Percentiles rank a stretch among this genome's conserved stretches.
Conservation (phyloP, 2,888 invertebrate genomes). For the Cryptocheilus praepositus region DNA sequence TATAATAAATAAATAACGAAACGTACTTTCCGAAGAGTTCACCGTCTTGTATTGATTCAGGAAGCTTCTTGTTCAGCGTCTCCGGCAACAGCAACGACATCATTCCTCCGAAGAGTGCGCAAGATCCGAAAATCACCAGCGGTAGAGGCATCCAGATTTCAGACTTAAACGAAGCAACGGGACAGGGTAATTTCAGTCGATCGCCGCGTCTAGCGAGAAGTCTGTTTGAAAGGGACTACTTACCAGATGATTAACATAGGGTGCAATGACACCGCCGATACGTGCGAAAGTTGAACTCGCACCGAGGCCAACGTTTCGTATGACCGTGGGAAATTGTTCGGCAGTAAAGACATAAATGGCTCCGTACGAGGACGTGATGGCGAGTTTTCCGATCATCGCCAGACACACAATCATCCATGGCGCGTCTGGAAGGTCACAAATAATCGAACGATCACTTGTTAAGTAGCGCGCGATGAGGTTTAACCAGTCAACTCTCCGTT, state of each 20-base stretch:
- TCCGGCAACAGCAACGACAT: constrained; percentile 80
- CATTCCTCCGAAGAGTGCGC: constrained; percentile 78
- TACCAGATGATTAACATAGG: constrained; percentile 79
- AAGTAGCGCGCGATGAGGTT: too few relatives aligned
- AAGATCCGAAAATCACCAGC: constrained; percentile 78
- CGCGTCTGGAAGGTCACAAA: constrained; percentile 71
- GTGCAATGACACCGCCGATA: constrained; percentile 80
- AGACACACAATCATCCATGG: constrained; percentile 78
- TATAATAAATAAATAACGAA: too few relatives aligned
- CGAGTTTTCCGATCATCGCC: constrained; percentile 84
- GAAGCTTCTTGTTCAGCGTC: constrained; percentile 80
- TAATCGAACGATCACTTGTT: constrained; percentile 4
- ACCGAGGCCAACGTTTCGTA: constrained; percentile 81
- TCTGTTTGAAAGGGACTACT: constrained; percentile 39
- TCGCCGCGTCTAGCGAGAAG: too few relatives aligned
- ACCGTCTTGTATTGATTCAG: constrained; percentile 82
- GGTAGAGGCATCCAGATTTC: constrained; percentile 79
- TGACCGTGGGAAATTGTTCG: constrained; percentile 85
- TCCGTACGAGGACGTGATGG: constrained; percentile 85
- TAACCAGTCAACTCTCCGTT: too few relatives aligned
- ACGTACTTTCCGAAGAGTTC: constrained; percentile 79
- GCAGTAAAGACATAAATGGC: constrained; percentile 85
- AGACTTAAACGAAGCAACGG: constrained; percentile 67
- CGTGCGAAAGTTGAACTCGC: constrained; percentile 80
- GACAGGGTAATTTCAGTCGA: too few relatives aligned